Evolutionary conservation across 2,113 vertebrate species (phyloP).

Genomic region (Passer montanus): DNA sequence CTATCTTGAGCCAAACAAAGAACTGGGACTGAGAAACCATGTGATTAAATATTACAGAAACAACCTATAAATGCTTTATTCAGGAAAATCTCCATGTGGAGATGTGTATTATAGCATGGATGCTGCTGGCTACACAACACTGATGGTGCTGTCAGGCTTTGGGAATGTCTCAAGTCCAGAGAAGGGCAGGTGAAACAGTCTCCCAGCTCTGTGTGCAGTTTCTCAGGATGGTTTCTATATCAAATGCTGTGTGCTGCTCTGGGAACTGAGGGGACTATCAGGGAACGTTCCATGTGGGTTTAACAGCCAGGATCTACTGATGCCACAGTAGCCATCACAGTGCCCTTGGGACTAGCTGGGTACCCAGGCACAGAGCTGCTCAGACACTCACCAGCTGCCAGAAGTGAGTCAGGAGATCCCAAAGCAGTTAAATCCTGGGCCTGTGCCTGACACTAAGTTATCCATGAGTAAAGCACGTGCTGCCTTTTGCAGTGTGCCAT

Average conservation of each 20-base stretch:
- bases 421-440: neutral
- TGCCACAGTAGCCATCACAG: neutral
- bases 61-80: neutral
- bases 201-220: neutral
- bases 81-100: neutral
- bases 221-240: neutral
- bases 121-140: neutral
- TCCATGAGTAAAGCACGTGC: accelerated
- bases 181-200: neutral
- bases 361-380: neutral
- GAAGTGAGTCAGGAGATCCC: neutral
- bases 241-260: neutral
- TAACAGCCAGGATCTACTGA: neutral
- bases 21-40: neutral
- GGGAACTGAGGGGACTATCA: neutral
- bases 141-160: neutral
- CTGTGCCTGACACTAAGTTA: neutral
- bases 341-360: neutral
- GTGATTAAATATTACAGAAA: neutral
- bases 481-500: neutral
- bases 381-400: neutral
- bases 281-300: neutral
- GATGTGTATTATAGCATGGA: neutral
- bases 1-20: neutral
- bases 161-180: neutral